A percentile compares a stretch with the other conserved stretches of the same genome.
phyloP scores from a whole-genome alignment of 2,113 vertebrate species.

The Nibea albiflora region DNA sequence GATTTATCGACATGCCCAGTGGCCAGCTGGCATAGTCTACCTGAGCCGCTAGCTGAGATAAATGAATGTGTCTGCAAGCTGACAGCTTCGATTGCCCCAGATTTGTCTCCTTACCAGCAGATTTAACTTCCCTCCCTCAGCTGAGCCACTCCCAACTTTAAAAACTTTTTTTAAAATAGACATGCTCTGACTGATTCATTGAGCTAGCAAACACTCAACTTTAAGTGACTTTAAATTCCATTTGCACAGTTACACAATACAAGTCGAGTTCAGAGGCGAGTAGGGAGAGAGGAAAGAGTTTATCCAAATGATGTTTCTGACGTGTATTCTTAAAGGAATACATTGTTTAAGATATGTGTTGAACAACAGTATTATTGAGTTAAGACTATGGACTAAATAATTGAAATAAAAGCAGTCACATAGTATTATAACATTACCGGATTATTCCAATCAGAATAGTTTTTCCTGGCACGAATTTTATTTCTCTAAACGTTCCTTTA shows the following conservation, averaged over 20 bases:
- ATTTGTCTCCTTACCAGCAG: constrained; percentile 77
- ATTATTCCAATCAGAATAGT: neutral
- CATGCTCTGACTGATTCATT: neutral
- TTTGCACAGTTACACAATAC: neutral
- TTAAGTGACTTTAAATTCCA: neutral
- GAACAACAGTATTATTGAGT: neutral
- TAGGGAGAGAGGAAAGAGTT: neutral
- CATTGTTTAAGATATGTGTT: neutral
- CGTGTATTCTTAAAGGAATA: neutral
- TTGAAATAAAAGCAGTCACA: neutral
- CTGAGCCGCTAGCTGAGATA: constrained; percentile 64
- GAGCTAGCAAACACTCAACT: neutral
- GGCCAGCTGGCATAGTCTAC: constrained; percentile 77
- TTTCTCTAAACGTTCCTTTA: neutral
- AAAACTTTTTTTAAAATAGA: constrained; percentile 54
- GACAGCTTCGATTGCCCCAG: constrained; percentile 77
- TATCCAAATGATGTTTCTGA: neutral
- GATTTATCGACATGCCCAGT: constrained; percentile 78
- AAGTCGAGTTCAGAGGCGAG: neutral
- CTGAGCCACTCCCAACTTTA: constrained; percentile 63
- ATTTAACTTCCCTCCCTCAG: constrained; percentile 64
- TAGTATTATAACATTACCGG: neutral
- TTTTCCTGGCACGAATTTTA: neutral
- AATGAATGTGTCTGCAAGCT: constrained; percentile 77
- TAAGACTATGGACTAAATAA: neutral